phyloP scores from a whole-genome alignment of 2,888 invertebrate species.

The Rotaria socialis region DNA sequence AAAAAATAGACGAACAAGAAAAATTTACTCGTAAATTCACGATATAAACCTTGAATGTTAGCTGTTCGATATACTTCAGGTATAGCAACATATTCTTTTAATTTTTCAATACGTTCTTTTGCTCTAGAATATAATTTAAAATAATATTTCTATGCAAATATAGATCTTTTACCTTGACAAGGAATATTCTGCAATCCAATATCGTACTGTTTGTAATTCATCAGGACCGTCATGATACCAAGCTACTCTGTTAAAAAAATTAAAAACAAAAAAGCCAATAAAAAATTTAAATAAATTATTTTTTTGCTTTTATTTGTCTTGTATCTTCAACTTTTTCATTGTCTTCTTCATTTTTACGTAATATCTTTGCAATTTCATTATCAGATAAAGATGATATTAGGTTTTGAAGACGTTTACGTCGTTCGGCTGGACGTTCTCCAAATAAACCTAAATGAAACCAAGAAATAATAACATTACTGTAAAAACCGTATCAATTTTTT shows the following conservation, averaged over 20 bases:
- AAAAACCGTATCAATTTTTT: neutral
- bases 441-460: conserved; percentile 67
- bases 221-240: conserved; percentile 98
- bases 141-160: no score
- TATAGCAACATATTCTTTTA: conserved; percentile 64
- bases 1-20: no score
- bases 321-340: conserved; percentile 54
- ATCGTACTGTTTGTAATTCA: conserved; percentile 72
- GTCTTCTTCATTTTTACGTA: conserved; percentile 79
- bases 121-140: conserved; percentile 60
- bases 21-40: conserved; percentile 65
- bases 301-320: conserved; percentile 48
- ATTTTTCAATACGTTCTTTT: conserved; percentile 66
- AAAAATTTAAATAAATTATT: neutral
- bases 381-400: conserved; percentile 70
- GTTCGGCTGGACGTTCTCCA: conserved; percentile 94
- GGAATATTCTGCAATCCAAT: conserved; percentile 75
- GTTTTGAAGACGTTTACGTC: conserved; percentile 82
- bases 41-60: conserved; percentile 81
- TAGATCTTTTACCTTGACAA: conserved; percentile 56
- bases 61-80: conserved; percentile 75
- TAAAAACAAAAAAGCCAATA: no score
- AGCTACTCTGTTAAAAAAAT: conserved; percentile 77
- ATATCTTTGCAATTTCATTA: conserved; percentile 58
- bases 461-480: neutral